A percentile compares a stretch with the other conserved stretches of the same genome.
These are phyloP conservation scores for Drosophila paulistorum DNA, from an alignment of 1,140 invertebrate species.

Conservation along the genomic window DNA sequence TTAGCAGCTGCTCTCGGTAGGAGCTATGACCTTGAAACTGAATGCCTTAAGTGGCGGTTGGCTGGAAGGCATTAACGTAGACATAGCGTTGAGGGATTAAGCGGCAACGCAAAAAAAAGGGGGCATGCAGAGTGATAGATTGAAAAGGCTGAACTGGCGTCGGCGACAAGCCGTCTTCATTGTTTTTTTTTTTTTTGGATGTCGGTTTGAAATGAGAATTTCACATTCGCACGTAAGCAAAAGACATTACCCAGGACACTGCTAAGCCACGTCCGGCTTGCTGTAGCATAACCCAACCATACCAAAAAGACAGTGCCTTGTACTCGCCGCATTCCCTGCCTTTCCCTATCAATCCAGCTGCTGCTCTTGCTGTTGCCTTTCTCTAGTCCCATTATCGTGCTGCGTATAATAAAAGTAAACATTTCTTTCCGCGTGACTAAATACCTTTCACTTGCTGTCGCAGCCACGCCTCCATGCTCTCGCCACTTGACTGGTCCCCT, in stretches of 20 bases:
- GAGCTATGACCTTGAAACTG: constrained; percentile 58
- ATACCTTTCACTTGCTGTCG: constrained; percentile 79
- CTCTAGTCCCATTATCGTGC: constrained; percentile 29
- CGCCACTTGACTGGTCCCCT: constrained; percentile 29
- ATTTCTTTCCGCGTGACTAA: constrained; percentile 79
- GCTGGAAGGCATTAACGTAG: constrained; percentile 45
- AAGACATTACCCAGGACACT: constrained; percentile 54
- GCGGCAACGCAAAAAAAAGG: constrained; percentile 30
- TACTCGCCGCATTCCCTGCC: background rate
- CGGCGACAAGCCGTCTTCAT: constrained; percentile 2
- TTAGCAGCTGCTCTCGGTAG: constrained; percentile 55
- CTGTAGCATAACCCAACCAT: constrained; percentile 41
- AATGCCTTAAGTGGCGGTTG: constrained; percentile 61
- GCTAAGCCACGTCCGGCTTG: constrained; percentile 66
- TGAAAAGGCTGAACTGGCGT: constrained; percentile 20
- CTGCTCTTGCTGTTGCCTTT: background rate
- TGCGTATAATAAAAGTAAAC: constrained; percentile 74
- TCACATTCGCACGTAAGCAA: constrained; percentile 72
- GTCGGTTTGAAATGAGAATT: constrained; percentile 63
- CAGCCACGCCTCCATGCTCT: constrained; percentile 45
- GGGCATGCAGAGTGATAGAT: constrained; percentile 53
- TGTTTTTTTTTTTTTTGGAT: constrained; percentile 36
- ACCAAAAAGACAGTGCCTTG: background rate
- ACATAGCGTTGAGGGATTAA: constrained; percentile 17
- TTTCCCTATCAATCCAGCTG: background rate